A percentile compares a stretch with the other conserved stretches of the same genome.
These are phyloP conservation scores for Drosophila equinoxialis DNA, from an alignment of 1,140 invertebrate species.

Conservation along the genomic window DNA sequence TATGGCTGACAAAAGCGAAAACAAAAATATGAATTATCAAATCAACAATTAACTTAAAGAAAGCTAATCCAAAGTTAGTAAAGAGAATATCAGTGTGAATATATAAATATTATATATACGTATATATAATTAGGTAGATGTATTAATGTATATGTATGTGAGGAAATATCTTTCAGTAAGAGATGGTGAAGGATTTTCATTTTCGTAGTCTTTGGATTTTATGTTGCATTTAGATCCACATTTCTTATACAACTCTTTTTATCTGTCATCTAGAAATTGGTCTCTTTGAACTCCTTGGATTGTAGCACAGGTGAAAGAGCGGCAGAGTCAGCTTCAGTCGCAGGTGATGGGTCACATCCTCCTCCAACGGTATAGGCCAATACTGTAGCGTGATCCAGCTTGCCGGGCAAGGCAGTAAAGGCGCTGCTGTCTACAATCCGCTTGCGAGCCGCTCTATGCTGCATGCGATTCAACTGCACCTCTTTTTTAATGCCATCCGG, in stretches of 20 bases:
- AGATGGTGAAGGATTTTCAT: neutral
- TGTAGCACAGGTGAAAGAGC: constrained; percentile 65
- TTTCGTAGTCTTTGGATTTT: constrained; percentile 17
- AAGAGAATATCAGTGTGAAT: constrained; percentile 30
- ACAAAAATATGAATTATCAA: constrained; percentile 22
- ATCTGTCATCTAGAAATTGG: constrained; percentile 69
- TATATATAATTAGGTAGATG: constrained; percentile 26
- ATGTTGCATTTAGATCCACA: neutral
- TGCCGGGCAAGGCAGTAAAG: constrained; percentile 91
- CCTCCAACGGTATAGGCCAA: constrained; percentile 91
- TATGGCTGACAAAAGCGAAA: constrained; percentile 62
- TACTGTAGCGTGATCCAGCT: constrained; percentile 95
- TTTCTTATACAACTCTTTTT: constrained; percentile 28
- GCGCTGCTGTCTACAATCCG: constrained; percentile 75
- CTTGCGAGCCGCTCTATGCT: constrained; percentile 84
- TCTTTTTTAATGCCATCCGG: constrained; percentile 88
- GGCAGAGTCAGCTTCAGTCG: constrained; percentile 25
- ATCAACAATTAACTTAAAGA: constrained; percentile 59
- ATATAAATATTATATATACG: constrained; percentile 25
- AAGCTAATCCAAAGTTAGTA: constrained; percentile 50
- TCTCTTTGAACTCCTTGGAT: constrained; percentile 80
- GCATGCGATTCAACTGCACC: constrained; percentile 87
- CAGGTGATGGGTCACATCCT: neutral
- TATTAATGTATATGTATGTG: constrained; percentile 24
- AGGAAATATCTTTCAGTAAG: neutral